Evolutionary conservation across 2,797 vertebrate genomes (phyloP), one percentile per base, ranked within the genome.

Genomic region (Lithobates pipiens): DNA sequence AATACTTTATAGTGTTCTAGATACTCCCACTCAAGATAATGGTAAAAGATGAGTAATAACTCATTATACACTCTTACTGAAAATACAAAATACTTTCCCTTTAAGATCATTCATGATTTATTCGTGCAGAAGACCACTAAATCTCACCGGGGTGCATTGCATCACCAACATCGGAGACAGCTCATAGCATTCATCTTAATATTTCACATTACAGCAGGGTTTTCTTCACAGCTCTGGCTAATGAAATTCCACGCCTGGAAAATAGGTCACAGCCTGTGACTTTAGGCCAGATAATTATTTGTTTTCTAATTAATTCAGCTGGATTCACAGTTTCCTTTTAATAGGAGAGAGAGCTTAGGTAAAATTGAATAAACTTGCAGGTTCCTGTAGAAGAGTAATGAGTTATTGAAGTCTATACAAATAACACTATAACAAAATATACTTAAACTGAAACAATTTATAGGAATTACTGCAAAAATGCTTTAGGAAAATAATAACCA

Each of bases 281-380:
- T 72, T 7, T 36, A 15, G 46, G 23, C 13, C 50, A 18, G 7
- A 42, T 39, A 72, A 73, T 81, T 81, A 63, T 81, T 81, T 72
- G 79, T 63, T 72, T 73, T 27, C 69, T 81, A 61, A 81, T 80
- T 80, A 71, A 57, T 80, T 80, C 46, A 3, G 78, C n/a, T 29
- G 69, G 13, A 80, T 15, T 21, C 42, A 32, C 21, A 18, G 6
- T 71, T 57, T 25, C 36, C n/a, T 32, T 80, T n/a, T 71, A 80
- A 72, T 34, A 57, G 46, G 11, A 72, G 29, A 80, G 2, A 80
- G 21, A 39, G 54, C 29, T 3, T 29, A 71, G 44, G 42, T 70
- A 23, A 80, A 29, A 70, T 54, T 29, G 34, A 72, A 39, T 25
- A 61, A 57, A 80, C 46, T 42, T 72, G 18, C 70, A 21, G 70